phyloP scores from a whole-genome alignment of 2,113 vertebrate genomes.

The Oncorhynchus gorbuscha region DNA sequence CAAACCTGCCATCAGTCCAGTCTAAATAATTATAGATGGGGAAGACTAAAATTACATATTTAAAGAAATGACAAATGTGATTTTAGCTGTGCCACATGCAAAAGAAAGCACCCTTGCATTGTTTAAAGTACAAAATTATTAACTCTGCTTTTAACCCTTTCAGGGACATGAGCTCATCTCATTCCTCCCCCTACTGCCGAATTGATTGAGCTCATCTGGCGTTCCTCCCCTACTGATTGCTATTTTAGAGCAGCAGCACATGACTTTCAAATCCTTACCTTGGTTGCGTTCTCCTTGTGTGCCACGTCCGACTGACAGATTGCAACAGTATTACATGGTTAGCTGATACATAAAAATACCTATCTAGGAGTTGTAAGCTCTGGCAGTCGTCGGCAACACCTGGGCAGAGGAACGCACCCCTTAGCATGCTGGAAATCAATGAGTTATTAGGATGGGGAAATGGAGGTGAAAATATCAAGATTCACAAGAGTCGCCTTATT shows the following conservation, averaged over 20 bases:
- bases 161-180: background rate
- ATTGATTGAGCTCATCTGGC: background rate
- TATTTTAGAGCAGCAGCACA: background rate
- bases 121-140: background rate
- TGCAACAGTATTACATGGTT: too few species aligned
- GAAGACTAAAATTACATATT: too few species aligned
- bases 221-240: too few species aligned
- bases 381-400: too few species aligned
- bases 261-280: background rate
- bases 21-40: background rate
- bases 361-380: too few species aligned
- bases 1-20: background rate
- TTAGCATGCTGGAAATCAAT: background rate
- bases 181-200: background rate
- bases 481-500: too few species aligned
- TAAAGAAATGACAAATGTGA: background rate
- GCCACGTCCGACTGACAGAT: too few species aligned
- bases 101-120: background rate
- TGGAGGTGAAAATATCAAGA: background rate
- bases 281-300: too few species aligned
- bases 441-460: background rate
- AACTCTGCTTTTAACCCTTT: background rate
- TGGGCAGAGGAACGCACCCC: too few species aligned
- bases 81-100: background rate
- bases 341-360: too few species aligned